A percentile compares a stretch with the other conserved stretches of the same genome.
phyloP scores from a whole-genome alignment of 2,888 invertebrate species.

The Diplazon laetatorius region DNA sequence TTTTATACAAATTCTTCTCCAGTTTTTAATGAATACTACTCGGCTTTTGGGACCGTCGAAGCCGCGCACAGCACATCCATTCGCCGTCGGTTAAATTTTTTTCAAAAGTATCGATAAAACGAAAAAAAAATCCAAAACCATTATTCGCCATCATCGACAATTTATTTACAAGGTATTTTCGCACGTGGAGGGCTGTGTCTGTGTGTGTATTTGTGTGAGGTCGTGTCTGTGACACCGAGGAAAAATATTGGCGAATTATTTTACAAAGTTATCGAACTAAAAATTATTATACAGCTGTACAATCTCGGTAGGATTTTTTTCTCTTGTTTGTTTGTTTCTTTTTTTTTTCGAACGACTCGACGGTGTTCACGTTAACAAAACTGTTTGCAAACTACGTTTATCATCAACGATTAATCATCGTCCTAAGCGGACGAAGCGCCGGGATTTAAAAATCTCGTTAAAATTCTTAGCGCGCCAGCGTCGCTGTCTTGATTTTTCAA shows the following conservation, averaged over 20 bases:
- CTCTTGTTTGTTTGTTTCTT: too few species aligned
- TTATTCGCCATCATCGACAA: constrained; percentile 27
- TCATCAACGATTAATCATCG: constrained; percentile 8
- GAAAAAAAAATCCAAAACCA: not conserved
- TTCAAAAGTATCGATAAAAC: not conserved
- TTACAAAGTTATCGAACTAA: constrained; percentile 53
- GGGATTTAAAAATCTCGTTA: constrained; percentile 67
- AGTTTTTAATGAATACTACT: too few species aligned
- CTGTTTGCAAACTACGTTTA: constrained; percentile 56
- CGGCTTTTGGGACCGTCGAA: too few species aligned
- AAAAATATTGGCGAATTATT: constrained; percentile 34
- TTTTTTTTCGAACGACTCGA: constrained; percentile 25
- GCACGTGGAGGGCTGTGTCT: not conserved
- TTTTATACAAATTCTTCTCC: too few species aligned
- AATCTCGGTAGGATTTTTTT: too few species aligned
- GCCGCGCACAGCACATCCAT: too few species aligned
- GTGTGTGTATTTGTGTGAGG: not conserved
- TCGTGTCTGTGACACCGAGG: not conserved
- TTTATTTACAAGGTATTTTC: constrained; percentile 53
- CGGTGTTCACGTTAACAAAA: constrained; percentile 32
- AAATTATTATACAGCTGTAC: constrained; percentile 60
- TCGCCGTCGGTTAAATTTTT: not conserved
- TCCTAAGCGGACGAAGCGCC: constrained; percentile 63
- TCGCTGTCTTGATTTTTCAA: constrained; percentile 50
- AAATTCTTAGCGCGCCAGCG: constrained; percentile 59